These are phyloP conservation scores for Drosophila mercatorum DNA, from an alignment of 2,888 invertebrate species.

Conservation along the genomic window DNA sequence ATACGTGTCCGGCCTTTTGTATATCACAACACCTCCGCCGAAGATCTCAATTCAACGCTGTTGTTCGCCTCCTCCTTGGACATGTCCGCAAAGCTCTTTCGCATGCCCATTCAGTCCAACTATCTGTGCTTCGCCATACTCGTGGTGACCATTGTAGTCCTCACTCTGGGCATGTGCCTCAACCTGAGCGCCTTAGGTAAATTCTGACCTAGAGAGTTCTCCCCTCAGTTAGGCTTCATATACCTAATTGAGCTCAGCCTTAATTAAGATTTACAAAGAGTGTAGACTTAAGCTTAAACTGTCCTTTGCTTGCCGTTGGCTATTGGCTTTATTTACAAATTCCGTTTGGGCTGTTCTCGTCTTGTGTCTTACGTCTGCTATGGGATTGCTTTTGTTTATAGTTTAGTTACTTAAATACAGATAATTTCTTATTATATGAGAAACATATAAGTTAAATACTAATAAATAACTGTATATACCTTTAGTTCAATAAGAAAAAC, in stretches of 20 bases:
- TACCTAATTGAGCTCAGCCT: conserved; percentile 23
- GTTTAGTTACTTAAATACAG: conserved; percentile 73
- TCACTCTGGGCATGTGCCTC: conserved; percentile 89
- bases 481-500: background rate
- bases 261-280: conserved; percentile 34
- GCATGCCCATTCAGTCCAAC: conserved; percentile 89
- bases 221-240: background rate
- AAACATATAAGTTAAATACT: background rate
- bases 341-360: conserved; percentile 17
- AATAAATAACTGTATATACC: conserved; percentile 3
- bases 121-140: conserved; percentile 88
- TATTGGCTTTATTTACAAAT: conserved; percentile 66
- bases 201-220: conserved; percentile 47
- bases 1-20: conserved; percentile 91
- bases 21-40: conserved; percentile 90
- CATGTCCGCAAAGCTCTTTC: conserved; percentile 90
- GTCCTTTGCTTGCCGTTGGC: conserved; percentile 35
- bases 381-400: conserved; percentile 49
- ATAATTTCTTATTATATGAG: background rate
- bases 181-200: conserved; percentile 77
- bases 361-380: conserved; percentile 8
- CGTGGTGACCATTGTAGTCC: conserved; percentile 86
- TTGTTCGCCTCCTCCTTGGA: conserved; percentile 91
- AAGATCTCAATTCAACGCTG: conserved; percentile 91
- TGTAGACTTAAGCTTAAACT: conserved; percentile 38